phyloP scores from a whole-genome alignment of 2,797 vertebrate genomes.

The Anabacerthia variegaticeps region DNA sequence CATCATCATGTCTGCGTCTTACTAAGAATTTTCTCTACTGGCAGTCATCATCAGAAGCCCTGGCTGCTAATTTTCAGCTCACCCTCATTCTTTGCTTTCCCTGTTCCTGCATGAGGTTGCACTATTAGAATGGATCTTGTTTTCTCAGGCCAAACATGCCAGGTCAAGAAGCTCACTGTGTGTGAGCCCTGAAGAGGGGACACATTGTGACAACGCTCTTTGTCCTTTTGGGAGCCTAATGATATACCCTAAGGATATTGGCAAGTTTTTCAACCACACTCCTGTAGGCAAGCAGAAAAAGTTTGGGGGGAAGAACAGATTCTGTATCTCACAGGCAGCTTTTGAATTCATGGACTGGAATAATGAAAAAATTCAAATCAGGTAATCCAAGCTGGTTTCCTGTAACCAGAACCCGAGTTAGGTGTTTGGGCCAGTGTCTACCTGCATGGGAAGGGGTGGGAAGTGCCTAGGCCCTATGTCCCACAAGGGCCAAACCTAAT shows the following conservation, averaged over 20 bases:
- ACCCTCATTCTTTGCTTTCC: background rate
- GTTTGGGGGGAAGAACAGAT: background rate
- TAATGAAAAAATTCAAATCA: background rate
- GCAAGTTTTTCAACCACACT: background rate
- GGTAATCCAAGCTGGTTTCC: background rate
- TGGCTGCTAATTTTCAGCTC: background rate
- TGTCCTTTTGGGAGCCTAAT: background rate
- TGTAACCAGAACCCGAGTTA: background rate
- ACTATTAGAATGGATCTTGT: background rate
- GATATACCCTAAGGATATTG: background rate
- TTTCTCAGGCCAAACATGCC: background rate
- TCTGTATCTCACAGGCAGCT: rapidly evolving
- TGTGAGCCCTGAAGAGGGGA: background rate
- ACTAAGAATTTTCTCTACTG: background rate
- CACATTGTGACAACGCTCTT: background rate
- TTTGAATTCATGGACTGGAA: background rate
- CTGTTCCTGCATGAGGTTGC: background rate
- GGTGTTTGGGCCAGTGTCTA: background rate
- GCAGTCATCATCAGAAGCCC: background rate
- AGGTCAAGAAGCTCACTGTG: rapidly evolving
- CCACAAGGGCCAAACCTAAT: background rate
- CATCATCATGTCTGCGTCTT: background rate
- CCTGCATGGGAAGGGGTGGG: background rate
- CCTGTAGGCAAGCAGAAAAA: background rate
- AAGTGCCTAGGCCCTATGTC: background rate